phyloP scores from a whole-genome alignment of 2,888 invertebrate genomes.

The Tubulanus polymorphus region DNA sequence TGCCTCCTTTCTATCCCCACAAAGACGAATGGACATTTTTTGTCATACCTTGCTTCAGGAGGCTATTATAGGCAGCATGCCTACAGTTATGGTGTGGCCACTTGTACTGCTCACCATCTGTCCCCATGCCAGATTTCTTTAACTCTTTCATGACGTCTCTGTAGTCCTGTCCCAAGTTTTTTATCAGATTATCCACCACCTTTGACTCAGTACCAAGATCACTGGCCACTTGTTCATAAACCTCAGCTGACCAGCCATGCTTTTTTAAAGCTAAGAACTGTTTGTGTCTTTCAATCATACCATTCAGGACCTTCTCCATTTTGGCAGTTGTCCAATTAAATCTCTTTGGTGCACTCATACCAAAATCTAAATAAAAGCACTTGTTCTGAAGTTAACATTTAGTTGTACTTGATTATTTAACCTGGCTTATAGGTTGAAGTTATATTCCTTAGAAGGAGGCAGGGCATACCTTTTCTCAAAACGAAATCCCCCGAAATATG shows the following conservation, averaged over 20 bases:
- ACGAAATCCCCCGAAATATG: no score
- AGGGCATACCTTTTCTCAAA: no score
- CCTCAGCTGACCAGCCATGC: background rate
- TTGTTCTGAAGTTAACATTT: no score
- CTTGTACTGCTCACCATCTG: background rate
- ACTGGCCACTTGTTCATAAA: background rate
- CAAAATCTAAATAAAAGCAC: no score
- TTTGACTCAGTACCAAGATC: background rate
- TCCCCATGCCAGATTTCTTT: background rate
- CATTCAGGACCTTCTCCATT: conserved; percentile 1
- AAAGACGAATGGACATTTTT: background rate
- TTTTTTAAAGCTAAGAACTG: background rate
- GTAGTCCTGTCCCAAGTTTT: background rate
- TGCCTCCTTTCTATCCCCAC: background rate
- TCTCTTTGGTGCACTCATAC: no score
- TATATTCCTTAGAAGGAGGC: no score
- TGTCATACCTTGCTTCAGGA: conserved; percentile 1
- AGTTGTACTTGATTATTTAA: no score
- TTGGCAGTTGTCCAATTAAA: background rate
- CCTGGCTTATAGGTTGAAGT: no score
- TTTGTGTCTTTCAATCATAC: background rate
- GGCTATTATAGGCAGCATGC: conserved; percentile 2
- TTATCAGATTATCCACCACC: background rate
- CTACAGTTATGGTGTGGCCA: background rate
- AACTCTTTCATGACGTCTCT: background rate